Evolutionary conservation across 2,113 vertebrate genomes (phyloP).

Genomic region (Pipra filicauda): DNA sequence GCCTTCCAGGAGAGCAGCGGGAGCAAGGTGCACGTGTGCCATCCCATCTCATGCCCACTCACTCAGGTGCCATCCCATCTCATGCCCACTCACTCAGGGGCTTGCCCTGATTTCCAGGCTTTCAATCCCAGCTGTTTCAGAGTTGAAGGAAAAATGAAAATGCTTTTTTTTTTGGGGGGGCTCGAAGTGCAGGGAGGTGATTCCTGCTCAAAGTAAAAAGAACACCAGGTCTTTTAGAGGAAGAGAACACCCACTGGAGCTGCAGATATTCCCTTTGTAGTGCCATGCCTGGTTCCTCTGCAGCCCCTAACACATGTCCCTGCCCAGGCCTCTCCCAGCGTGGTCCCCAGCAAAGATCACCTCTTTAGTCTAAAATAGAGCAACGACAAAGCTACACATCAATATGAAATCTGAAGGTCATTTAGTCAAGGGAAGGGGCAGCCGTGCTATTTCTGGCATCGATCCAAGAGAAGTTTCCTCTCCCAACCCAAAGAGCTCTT

Average conservation of each 20-base stretch:
- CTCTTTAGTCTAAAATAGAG: background rate
- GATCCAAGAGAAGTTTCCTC: background rate
- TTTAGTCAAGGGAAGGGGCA: conserved; percentile 8
- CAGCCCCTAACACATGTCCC: background rate
- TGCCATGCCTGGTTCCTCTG: background rate
- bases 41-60: background rate
- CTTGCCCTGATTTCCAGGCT: background rate
- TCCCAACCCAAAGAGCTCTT: background rate
- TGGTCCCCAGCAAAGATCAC: background rate
- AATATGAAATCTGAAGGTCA: conserved; percentile 25
- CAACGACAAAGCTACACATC: background rate
- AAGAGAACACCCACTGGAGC: background rate
- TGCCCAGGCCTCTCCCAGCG: background rate
- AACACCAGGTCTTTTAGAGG: background rate
- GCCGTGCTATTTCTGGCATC: background rate
- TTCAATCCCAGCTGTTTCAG: background rate
- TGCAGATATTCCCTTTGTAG: background rate
- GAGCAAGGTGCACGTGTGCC: accelerated
- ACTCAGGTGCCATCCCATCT: background rate
- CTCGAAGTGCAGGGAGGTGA: background rate
- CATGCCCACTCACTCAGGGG: background rate
- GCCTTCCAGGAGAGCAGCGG: accelerated
- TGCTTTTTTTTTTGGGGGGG: background rate
- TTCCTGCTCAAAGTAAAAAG: background rate
- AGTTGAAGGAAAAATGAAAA: background rate